Conservation (phyloP, 2,113 vertebrate genomes). For the Apeltes quadracus region DNA sequence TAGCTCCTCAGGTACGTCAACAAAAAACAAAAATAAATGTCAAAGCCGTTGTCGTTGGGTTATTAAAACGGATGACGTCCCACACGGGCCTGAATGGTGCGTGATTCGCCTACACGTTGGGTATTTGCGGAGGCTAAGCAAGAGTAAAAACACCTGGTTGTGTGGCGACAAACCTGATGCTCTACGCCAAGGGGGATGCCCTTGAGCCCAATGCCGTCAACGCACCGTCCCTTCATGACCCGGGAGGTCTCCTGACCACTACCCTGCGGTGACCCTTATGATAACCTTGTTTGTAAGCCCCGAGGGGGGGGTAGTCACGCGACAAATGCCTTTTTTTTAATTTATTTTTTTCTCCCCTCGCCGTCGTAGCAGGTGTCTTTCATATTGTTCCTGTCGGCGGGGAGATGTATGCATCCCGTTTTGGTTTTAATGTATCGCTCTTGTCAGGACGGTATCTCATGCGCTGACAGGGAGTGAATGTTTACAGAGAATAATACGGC, state of each 20-base stretch:
- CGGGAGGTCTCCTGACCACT: slow-evolving; percentile 35
- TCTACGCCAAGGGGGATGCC: slow-evolving; percentile 22
- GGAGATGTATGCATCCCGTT: slow-evolving; percentile 52
- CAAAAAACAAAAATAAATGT: slow-evolving; percentile 56
- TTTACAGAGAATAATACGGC: slow-evolving; percentile 41
- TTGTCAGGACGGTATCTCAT: slow-evolving; percentile 21
- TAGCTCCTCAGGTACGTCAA: slow-evolving; percentile 60
- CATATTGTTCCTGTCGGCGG: slow-evolving; percentile 47
- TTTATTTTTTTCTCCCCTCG: slow-evolving; percentile 12
- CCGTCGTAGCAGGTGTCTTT: slow-evolving; percentile 57
- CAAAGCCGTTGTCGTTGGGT: slow-evolving; percentile 46
- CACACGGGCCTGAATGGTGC: slow-evolving; percentile 39
- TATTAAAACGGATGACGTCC: slow-evolving; percentile 70
- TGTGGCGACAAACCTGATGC: slow-evolving; percentile 6
- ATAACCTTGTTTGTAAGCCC: slow-evolving; percentile 63
- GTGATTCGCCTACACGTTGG: slow-evolving; percentile 67
- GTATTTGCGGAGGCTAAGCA: slow-evolving; percentile 35
- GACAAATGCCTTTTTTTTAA: slow-evolving; percentile 43
- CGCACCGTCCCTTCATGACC: slow-evolving; percentile 7
- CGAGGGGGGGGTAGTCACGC: slow-evolving; percentile 30
- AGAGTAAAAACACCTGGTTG: slow-evolving; percentile 46
- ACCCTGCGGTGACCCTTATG: slow-evolving; percentile 53
- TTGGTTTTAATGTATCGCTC: slow-evolving; percentile 57
- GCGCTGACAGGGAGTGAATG: slow-evolving; percentile 50
- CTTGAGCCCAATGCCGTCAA: slow-evolving; percentile 42